A percentile compares a stretch with the other conserved stretches of the same genome.
Evolutionary conservation across 2,888 invertebrate species (phyloP).

Genomic region (Venusia cambrica): DNA sequence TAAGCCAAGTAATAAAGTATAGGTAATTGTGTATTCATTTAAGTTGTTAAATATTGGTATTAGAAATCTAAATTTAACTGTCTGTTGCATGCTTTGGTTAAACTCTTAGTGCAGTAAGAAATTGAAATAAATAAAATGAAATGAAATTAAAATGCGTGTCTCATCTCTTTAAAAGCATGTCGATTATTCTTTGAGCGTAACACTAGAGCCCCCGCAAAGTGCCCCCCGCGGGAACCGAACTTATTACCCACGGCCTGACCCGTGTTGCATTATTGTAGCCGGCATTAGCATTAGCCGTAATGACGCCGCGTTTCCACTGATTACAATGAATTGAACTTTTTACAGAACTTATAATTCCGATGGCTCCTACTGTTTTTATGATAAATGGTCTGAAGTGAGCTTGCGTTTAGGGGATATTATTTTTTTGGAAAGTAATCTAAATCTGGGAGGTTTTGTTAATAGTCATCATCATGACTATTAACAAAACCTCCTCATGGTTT

Average conservation of each 20-base stretch:
- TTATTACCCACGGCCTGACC: conserved; percentile 50
- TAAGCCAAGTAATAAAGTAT: too few relatives aligned
- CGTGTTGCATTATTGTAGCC: conserved; percentile 54
- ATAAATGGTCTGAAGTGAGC: conserved; percentile 24
- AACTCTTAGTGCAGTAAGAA: too few relatives aligned
- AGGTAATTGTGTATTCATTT: too few relatives aligned
- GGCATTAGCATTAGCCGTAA: conserved; percentile 59
- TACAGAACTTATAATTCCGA: conserved; percentile 23
- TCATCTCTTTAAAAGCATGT: too few relatives aligned
- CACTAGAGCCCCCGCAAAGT: conserved; percentile 52
- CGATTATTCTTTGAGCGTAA: conserved; percentile 44
- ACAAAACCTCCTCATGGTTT: too few relatives aligned
- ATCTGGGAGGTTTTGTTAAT: too few relatives aligned
- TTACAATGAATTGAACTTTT: conserved; percentile 44
- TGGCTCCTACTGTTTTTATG: conserved; percentile 29
- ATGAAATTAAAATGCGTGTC: too few relatives aligned
- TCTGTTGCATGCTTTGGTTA: too few relatives aligned
- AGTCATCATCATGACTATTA: too few relatives aligned
- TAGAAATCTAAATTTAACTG: too few relatives aligned
- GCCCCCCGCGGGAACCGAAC: conserved; percentile 58
- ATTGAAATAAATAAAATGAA: too few relatives aligned
- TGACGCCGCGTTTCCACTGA: conserved; percentile 61
- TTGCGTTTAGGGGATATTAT: conserved; percentile 8
- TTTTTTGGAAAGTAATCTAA: not conserved
- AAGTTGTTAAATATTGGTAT: too few relatives aligned